Conservation (phyloP, 2,797 vertebrate species). For the Notoglanidium macrostoma region DNA sequence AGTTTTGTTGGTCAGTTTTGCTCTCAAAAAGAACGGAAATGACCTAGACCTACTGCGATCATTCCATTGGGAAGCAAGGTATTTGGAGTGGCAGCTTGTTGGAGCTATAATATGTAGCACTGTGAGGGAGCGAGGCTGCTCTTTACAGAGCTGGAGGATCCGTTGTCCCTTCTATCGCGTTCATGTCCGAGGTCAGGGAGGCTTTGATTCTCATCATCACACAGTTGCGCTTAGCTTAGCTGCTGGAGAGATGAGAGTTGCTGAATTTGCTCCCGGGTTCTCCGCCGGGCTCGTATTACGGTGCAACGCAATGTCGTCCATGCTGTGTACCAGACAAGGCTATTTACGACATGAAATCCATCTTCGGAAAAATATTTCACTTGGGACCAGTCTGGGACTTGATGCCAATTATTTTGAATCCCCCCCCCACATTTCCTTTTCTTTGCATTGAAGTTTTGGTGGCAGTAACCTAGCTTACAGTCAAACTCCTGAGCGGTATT, state of each 20-base stretch:
- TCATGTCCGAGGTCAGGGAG: background rate
- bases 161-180: background rate
- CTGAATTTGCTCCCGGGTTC: conserved; percentile 10
- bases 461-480: conserved; percentile 49
- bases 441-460: conserved; percentile 60
- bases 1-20: background rate
- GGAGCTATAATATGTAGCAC: background rate
- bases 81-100: background rate
- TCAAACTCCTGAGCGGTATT: conserved; percentile 7
- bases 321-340: conserved; percentile 18
- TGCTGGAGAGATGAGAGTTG: conserved; percentile 1
- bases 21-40: background rate
- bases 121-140: background rate
- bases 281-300: background rate
- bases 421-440: conserved; percentile 52
- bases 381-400: conserved; percentile 34
- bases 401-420: conserved; percentile 55
- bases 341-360: conserved; percentile 39
- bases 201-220: background rate
- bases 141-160: background rate
- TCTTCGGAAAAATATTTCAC: conserved; percentile 26
- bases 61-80: background rate
- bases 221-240: background rate
- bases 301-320: conserved; percentile 35
- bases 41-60: background rate